Conservation (phyloP, 2,113 vertebrate genomes). For the Noturus placidus region DNA sequence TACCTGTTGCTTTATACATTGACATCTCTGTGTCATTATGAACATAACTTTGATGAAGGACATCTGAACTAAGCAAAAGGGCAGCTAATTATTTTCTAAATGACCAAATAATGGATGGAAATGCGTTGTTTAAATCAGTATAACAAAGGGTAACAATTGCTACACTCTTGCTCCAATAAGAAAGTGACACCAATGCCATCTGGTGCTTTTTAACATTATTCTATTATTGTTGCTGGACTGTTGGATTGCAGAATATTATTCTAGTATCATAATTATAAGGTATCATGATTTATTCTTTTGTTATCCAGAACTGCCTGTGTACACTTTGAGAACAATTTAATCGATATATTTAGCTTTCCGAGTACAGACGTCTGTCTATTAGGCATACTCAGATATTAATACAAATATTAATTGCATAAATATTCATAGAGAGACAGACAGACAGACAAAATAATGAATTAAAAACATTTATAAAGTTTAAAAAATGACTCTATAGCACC, state of each 20-base stretch:
- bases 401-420: too few relatives aligned
- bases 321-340: not conserved
- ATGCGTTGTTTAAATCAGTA: not conserved
- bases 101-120: not conserved
- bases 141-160: not conserved
- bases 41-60: not conserved
- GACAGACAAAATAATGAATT: not conserved
- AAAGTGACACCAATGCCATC: not conserved
- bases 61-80: not conserved
- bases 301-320: not conserved
- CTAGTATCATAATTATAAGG: not conserved
- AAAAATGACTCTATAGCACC: not conserved
- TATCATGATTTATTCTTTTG: not conserved
- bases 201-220: not conserved
- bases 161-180: not conserved
- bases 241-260: not conserved
- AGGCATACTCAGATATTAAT: not conserved
- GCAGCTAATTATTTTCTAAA: not conserved
- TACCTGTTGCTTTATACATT: constrained; percentile 1
- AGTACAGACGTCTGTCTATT: not conserved
- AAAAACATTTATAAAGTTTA: not conserved
- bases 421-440: not conserved
- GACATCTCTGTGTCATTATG: not conserved
- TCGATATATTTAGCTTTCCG: not conserved
- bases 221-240: not conserved